A percentile compares a stretch with the other conserved stretches of the same genome.
These are phyloP conservation scores for Salvelinus namaycush DNA, from an alignment of 2,113 vertebrate species.

Conservation along the genomic window DNA sequence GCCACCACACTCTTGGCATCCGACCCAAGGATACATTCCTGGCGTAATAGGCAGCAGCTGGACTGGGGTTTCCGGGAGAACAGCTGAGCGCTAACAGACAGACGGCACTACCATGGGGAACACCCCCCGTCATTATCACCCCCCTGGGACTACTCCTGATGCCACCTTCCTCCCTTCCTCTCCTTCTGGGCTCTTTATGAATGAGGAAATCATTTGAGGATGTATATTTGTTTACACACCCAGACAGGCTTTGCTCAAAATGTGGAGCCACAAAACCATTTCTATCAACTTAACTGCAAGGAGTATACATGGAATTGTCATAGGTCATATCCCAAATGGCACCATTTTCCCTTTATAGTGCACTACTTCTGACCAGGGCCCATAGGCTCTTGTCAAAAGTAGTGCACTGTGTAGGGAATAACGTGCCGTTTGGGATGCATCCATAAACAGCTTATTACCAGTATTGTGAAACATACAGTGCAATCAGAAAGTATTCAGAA, in stretches of 20 bases:
- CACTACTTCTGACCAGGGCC: too few relatives aligned
- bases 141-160: conserved; percentile 24
- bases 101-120: conserved; percentile 35
- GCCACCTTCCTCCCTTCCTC: neutral
- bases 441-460: neutral
- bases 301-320: neutral
- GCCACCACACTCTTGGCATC: conserved; percentile 68
- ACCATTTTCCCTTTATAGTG: too few relatives aligned
- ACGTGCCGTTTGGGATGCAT: too few relatives aligned
- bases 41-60: conserved; percentile 82
- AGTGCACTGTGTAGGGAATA: too few relatives aligned
- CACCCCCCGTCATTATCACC: conserved; percentile 49
- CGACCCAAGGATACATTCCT: conserved; percentile 77
- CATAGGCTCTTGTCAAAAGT: neutral
- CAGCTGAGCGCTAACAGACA: conserved; percentile 68
- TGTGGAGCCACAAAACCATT: neutral
- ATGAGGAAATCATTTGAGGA: conserved; percentile 38
- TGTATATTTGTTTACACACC: conserved; percentile 10
- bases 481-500: too few relatives aligned
- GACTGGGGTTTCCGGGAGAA: conserved; percentile 75
- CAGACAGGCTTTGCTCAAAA: conserved; percentile 12
- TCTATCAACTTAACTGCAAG: too few relatives aligned
- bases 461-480: neutral
- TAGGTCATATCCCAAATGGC: too few relatives aligned
- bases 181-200: conserved; percentile 25